Evolutionary conservation across 2,113 vertebrate species (phyloP).

Genomic region (Bubo blakistoni): DNA sequence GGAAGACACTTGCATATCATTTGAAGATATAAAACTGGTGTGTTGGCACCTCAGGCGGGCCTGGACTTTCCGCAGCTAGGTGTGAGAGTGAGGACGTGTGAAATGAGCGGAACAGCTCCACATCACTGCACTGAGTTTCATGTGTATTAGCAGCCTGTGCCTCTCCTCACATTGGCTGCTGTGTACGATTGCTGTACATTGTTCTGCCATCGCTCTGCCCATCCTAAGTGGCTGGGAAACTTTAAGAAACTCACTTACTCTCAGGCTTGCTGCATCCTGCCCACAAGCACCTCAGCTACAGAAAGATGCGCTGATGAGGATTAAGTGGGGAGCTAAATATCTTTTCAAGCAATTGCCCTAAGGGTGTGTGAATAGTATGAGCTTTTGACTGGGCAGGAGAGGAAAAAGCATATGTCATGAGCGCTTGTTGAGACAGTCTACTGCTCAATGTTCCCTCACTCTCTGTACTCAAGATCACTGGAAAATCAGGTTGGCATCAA

Average conservation of each 20-base stretch:
- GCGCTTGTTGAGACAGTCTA: neutral
- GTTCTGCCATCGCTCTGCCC: neutral
- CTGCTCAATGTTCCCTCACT: neutral
- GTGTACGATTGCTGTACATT: fast-evolving
- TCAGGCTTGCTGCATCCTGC: neutral
- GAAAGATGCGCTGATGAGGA: neutral
- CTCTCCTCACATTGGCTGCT: fast-evolving
- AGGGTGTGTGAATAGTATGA: neutral
- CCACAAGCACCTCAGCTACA: neutral
- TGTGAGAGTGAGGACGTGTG: neutral
- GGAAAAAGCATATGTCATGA: neutral
- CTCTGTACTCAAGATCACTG: neutral
- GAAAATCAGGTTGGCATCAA: neutral
- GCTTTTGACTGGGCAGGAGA: neutral
- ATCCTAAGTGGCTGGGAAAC: neutral
- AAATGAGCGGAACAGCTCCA: fast-evolving
- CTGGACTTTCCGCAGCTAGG: neutral
- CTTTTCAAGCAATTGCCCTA: neutral
- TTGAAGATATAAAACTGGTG: neutral
- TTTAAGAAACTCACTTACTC: neutral
- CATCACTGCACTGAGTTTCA: neutral
- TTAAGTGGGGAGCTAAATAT: neutral
- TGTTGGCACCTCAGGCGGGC: neutral
- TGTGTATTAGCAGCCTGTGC: neutral
- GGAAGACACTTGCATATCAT: neutral